Percentiles rank a stretch among this genome's conserved stretches.
These are phyloP conservation scores for Mastomys coucha DNA, from an alignment of 2,113 vertebrate species.

Conservation along the genomic window DNA sequence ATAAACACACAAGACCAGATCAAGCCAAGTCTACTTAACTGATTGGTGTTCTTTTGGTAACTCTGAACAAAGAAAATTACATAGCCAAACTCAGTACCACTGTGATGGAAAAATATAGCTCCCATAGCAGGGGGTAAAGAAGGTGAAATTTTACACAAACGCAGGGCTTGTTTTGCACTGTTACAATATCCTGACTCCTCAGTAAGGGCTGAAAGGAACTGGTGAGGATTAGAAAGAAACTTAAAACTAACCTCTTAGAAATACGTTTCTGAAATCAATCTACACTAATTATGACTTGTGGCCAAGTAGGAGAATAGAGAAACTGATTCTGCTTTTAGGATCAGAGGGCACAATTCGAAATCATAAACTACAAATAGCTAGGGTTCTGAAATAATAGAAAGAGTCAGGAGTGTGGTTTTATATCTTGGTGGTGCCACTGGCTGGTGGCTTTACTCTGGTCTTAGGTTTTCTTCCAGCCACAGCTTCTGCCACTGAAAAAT, in stretches of 20 bases:
- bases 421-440: background rate
- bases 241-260: slow-evolving; percentile 3
- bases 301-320: background rate
- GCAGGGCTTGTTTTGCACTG: background rate
- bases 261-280: slow-evolving; percentile 11
- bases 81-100: background rate
- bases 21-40: background rate
- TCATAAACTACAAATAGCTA: background rate
- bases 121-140: background rate
- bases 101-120: background rate
- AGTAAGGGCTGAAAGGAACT: background rate
- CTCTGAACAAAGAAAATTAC: background rate
- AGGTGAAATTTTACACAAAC: background rate
- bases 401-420: background rate
- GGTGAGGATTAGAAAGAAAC: background rate
- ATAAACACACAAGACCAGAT: background rate
- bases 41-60: background rate
- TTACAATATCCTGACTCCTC: background rate
- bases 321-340: background rate
- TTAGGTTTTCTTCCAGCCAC: background rate
- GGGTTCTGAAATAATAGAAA: background rate
- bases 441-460: background rate
- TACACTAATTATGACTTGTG: background rate
- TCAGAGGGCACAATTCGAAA: background rate
- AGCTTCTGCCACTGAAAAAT: background rate